phyloP scores from a whole-genome alignment of 2,113 vertebrate species.

The Anhinga rufa region DNA sequence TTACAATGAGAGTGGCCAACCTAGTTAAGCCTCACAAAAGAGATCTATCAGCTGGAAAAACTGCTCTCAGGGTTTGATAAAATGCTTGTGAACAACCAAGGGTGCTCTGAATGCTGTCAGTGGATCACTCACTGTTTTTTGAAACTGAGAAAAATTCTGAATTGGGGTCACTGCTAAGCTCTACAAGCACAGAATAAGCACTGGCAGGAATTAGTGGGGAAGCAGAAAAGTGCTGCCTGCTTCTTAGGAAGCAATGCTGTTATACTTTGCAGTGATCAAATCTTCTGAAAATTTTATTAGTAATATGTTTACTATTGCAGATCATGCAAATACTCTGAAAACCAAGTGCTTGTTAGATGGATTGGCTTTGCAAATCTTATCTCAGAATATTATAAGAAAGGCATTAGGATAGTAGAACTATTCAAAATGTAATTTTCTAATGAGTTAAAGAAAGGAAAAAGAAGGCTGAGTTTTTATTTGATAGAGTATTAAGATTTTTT shows the following conservation, averaged over 20 bases:
- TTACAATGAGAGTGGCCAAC: neutral
- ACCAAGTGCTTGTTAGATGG: rapidly evolving
- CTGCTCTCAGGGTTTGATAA: neutral
- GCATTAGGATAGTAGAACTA: neutral
- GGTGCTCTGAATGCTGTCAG: neutral
- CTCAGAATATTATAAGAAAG: neutral
- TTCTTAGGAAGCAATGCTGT: neutral
- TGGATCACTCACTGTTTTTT: neutral
- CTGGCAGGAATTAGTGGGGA: neutral
- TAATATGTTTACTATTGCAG: neutral
- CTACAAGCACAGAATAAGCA: neutral
- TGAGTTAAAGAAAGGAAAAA: neutral
- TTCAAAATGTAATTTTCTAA: neutral
- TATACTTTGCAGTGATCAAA: neutral
- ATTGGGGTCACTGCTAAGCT: neutral
- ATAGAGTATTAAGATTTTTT: neutral
- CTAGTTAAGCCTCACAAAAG: neutral
- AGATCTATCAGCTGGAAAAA: neutral
- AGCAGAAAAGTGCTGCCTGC: neutral
- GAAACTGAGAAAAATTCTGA: neutral
- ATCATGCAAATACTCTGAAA: neutral
- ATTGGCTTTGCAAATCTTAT: neutral
- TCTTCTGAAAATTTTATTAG: neutral
- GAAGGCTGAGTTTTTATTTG: neutral
- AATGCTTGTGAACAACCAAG: neutral